phyloP scores from a whole-genome alignment of 2,888 invertebrate species.

The Synergus gifuensis region DNA sequence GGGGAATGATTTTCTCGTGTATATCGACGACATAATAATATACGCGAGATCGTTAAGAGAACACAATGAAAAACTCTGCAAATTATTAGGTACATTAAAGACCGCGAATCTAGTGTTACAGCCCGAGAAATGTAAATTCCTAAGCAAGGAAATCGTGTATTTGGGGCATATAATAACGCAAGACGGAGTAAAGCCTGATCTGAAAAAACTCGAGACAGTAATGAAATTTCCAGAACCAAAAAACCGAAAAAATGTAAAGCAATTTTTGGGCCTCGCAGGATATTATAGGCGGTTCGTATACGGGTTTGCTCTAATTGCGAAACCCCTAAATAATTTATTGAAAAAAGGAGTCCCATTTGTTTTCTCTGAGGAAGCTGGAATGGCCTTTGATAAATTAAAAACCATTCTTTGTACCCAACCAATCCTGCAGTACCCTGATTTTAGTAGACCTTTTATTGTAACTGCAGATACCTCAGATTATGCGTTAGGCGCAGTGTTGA shows the following conservation, averaged over 20 bases:
- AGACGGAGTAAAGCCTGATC: conserved; percentile 34
- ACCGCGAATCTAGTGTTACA: conserved; percentile 60
- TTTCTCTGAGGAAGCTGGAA: too few species aligned
- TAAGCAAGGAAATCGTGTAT: conserved; percentile 49
- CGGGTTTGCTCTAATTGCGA: too few species aligned
- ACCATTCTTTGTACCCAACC: too few species aligned
- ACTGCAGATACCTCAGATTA: too few species aligned
- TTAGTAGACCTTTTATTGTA: too few species aligned
- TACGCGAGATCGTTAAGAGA: conserved; percentile 51
- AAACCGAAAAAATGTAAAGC: background rate
- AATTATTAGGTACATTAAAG: conserved; percentile 18
- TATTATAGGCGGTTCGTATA: too few species aligned
- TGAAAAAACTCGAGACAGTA: conserved; percentile 10
- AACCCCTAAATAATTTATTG: too few species aligned
- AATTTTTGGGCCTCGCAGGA: too few species aligned
- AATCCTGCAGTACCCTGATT: too few species aligned
- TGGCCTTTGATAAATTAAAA: too few species aligned
- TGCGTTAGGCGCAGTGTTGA: too few species aligned
- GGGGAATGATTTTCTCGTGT: background rate
- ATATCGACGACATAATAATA: conserved; percentile 62
- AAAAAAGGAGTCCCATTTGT: background rate
- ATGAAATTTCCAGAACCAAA: background rate
- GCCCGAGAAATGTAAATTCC: too few species aligned
- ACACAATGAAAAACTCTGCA: background rate
- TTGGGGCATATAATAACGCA: conserved; percentile 32